phyloP scores from a whole-genome alignment of 2,113 vertebrate species.

The Patagioenas fasciata region DNA sequence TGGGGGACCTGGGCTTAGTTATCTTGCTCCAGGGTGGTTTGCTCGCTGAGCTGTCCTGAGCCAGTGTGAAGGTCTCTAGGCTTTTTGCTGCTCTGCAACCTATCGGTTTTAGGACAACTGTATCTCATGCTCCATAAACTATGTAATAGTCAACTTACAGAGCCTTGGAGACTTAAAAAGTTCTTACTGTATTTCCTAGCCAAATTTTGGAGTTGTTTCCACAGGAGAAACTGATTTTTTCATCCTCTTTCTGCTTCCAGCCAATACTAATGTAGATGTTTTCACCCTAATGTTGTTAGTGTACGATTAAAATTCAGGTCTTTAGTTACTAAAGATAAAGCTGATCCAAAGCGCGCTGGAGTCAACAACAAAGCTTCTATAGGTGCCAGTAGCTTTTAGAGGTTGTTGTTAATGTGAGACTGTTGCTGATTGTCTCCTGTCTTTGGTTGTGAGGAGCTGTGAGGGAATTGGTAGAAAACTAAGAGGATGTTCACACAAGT shows the following conservation, averaged over 20 bases:
- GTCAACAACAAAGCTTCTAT: neutral
- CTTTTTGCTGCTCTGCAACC: neutral
- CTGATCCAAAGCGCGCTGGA: neutral
- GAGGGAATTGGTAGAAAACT: neutral
- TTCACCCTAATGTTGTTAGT: neutral
- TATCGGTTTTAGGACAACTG: slow-evolving; percentile 1
- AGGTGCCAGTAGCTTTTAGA: neutral
- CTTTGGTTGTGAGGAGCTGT: neutral
- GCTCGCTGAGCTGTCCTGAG: neutral
- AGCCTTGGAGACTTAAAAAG: slow-evolving; percentile 41
- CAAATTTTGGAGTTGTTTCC: slow-evolving; percentile 8
- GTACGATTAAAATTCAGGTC: neutral
- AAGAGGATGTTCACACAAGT: neutral
- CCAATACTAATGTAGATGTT: neutral
- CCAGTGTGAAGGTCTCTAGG: neutral
- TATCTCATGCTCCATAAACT: slow-evolving; percentile 24
- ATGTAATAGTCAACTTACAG: neutral
- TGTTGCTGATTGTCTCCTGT: neutral
- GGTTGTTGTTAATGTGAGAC: neutral
- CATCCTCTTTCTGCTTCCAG: neutral
- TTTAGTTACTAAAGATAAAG: neutral
- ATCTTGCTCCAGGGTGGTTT: neutral
- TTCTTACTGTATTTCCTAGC: slow-evolving; percentile 30
- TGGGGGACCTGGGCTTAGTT: neutral
- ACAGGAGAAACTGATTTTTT: slow-evolving; percentile 24